Percentiles rank a stretch among this genome's conserved stretches.
Evolutionary conservation across 2,888 invertebrate species (phyloP).

Genomic region (Protonemura montana): DNA sequence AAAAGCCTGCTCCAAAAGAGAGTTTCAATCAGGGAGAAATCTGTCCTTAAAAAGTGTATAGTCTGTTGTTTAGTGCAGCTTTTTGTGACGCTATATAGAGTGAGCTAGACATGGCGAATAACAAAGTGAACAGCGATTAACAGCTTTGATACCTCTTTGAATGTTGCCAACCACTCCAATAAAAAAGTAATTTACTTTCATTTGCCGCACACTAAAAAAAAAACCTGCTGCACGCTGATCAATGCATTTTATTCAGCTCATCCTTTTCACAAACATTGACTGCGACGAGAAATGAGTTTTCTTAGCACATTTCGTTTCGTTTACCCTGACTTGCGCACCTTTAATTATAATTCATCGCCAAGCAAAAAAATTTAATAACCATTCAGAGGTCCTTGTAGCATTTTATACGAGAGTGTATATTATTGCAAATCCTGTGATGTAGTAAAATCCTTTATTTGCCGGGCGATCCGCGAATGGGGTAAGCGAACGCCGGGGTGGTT

Average conservation of each 20-base stretch:
- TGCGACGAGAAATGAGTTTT: not conserved
- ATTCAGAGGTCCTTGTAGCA: constrained; percentile 23
- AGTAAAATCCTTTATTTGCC: constrained; percentile 39
- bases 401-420: constrained; percentile 33
- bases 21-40: constrained; percentile 44
- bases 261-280: not conserved
- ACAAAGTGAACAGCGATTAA: constrained; percentile 30
- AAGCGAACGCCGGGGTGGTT: too few species aligned
- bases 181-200: constrained; percentile 12
- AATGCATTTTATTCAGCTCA: not conserved
- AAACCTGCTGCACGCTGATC: not conserved
- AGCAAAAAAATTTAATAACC: constrained; percentile 4
- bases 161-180: constrained; percentile 1
- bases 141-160: constrained; percentile 8
- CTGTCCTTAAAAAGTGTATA: constrained; percentile 41
- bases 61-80: constrained; percentile 34
- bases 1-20: constrained; percentile 35
- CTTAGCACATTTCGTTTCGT: not conserved
- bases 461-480: constrained; percentile 21
- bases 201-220: not conserved
- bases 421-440: constrained; percentile 36
- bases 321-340: not conserved
- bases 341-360: not conserved
- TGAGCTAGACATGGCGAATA: not conserved
- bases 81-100: not conserved